phyloP scores from a whole-genome alignment of 2,888 invertebrate species.

The Calameuta filiformis region DNA sequence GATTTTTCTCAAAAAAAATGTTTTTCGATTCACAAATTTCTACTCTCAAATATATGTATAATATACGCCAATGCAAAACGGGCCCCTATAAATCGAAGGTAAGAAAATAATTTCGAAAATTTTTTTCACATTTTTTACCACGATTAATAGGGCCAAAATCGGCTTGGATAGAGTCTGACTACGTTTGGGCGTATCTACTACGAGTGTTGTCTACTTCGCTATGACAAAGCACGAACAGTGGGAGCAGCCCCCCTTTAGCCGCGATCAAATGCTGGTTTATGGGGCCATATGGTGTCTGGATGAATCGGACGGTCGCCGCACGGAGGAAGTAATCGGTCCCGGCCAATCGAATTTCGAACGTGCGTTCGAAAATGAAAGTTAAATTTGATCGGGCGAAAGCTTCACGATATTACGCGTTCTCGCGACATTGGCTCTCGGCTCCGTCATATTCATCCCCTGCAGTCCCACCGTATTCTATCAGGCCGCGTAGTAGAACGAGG shows the following conservation, averaged over 20 bases:
- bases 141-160: neutral
- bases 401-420: conserved; percentile 16
- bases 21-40: too few species aligned
- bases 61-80: too few species aligned
- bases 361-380: conserved; percentile 21
- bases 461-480: neutral
- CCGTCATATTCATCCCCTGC: neutral
- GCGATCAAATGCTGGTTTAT: conserved; percentile 38
- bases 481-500: neutral
- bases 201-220: neutral
- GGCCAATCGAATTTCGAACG: conserved; percentile 28
- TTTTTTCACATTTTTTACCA: too few species aligned
- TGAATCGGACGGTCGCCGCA: conserved; percentile 23
- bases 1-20: too few species aligned
- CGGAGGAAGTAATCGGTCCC: conserved; percentile 25
- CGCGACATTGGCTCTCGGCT: neutral
- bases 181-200: neutral
- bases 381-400: conserved; percentile 16
- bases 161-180: neutral
- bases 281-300: conserved; percentile 46
- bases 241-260: conserved; percentile 15
- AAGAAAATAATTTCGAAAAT: too few species aligned
- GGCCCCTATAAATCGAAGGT: too few species aligned
- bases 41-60: too few species aligned
- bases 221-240: conserved; percentile 31